Base-by-base conservation (phyloP, 2,888 invertebrate genomes). In the Nebria salina region DNA sequence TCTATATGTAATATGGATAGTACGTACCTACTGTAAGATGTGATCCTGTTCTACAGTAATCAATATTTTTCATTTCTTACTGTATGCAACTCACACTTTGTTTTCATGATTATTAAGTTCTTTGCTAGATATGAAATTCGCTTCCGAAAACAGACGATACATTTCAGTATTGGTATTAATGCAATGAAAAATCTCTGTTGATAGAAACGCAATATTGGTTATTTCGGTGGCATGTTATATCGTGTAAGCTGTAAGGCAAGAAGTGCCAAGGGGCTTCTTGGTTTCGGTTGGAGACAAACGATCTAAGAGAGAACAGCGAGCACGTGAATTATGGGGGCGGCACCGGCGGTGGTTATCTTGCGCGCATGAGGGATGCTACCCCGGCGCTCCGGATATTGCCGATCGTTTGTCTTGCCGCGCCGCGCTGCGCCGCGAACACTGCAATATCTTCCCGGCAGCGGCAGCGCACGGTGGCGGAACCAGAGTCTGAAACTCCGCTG, bases 271-370 rank as follows among this genome's bases (percentile, higher is more conserved):
- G 54, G 54, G 54, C 54, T 54, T 54, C 54, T 54, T 54, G 54
- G 54, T 54, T 54, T 72, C 72, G 72, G 11, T 72, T 72, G 41
- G 72, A 34, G 41, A 41, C 72, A 72, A 72, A 72, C 72, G 72
- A 34, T 34, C 7, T 54, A 25, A 42, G 43, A n/a, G 74, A 42
- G 74, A 42, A 43, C 43, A 54, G 43, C 15, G 41, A n/a, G 43
- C 64, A 25, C 25, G 64, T 25, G 54, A 74, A 25, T 74, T 41
- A 66, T 42, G 70, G 72, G 41, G 73, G 73, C 65, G 74, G 74
- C 87, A 87, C 85, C 86, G 87, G 87, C 87, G 87, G 87, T 85
- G 85, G 86, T 85, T 88, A 87, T 87, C 88, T 87, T 87, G 87
- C 87, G 87, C 86, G 86, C 86, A 86, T 87, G 87, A 86, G 86